Conservation (phyloP, 2,888 invertebrate genomes). For the Emmelina monodactyla region DNA sequence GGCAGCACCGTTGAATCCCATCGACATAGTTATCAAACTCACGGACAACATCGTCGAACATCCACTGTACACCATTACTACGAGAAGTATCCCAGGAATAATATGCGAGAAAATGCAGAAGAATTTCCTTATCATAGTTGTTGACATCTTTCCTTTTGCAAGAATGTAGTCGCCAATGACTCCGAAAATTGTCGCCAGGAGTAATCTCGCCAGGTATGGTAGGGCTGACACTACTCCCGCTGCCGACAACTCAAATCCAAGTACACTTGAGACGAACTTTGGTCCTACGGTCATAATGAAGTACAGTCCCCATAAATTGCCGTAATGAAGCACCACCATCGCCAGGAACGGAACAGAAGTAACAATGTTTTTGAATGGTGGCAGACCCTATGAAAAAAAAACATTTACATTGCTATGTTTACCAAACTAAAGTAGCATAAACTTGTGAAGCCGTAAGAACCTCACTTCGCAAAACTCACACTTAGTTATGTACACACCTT, state of each 20-base stretch:
- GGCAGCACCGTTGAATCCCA: slow-evolving; percentile 72
- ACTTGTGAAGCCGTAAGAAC: background rate
- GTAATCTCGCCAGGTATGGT: slow-evolving; percentile 74
- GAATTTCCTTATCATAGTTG: slow-evolving; percentile 65
- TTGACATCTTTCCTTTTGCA: slow-evolving; percentile 41
- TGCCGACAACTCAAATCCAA: slow-evolving; percentile 74
- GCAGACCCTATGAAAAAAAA: slow-evolving; percentile 61
- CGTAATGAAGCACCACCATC: slow-evolving; percentile 72
- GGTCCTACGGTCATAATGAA: slow-evolving; percentile 80
- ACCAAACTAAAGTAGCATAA: no score
- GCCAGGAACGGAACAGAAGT: slow-evolving; percentile 75
- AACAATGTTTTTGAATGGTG: slow-evolving; percentile 70
- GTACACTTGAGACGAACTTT: slow-evolving; percentile 74
- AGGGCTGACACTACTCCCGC: slow-evolving; percentile 75
- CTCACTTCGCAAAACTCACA: slow-evolving; percentile 14
- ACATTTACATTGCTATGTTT: no score
- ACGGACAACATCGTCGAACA: slow-evolving; percentile 70
- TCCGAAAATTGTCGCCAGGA: slow-evolving; percentile 76
- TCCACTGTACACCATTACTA: slow-evolving; percentile 67
- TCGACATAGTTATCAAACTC: slow-evolving; percentile 69
- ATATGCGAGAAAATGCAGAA: slow-evolving; percentile 71
- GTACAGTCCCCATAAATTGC: slow-evolving; percentile 79
- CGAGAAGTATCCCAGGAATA: slow-evolving; percentile 58
- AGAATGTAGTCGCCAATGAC: slow-evolving; percentile 71
- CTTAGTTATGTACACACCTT: slow-evolving; percentile 44